Conservation (phyloP, 1,140 invertebrate genomes). For the Tetramorium simillimum region DNA sequence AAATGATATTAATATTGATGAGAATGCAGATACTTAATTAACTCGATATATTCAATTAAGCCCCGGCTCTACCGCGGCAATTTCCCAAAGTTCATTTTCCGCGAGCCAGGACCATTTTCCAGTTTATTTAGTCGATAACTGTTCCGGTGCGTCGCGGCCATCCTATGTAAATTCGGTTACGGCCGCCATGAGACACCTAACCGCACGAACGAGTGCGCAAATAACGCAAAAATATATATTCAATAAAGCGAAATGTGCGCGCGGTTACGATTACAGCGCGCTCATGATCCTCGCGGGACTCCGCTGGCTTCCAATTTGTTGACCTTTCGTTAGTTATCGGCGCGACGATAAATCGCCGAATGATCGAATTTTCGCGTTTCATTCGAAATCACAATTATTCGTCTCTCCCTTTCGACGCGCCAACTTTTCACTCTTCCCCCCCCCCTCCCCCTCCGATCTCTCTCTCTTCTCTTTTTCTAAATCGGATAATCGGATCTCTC, state of each 20-base stretch:
- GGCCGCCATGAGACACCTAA: slow-evolving; percentile 45
- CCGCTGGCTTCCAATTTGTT: not conserved
- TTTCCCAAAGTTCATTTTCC: slow-evolving; percentile 59
- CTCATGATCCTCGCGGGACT: not conserved
- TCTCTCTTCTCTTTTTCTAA: not conserved
- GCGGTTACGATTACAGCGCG: not conserved
- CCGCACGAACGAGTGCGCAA: slow-evolving; percentile 43
- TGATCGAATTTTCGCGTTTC: not conserved
- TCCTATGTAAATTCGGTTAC: slow-evolving; percentile 52
- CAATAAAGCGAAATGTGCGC: slow-evolving; percentile 8
- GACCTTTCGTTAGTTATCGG: not conserved
- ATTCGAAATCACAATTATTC: not conserved
- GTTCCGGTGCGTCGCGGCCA: slow-evolving; percentile 41
- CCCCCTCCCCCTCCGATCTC: no score
- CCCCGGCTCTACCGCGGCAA: slow-evolving; percentile 29
- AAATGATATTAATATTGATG: slow-evolving; percentile 61
- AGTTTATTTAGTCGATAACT: slow-evolving; percentile 56
- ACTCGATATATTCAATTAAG: slow-evolving; percentile 56
- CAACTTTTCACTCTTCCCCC: not conserved
- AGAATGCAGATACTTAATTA: slow-evolving; percentile 58
- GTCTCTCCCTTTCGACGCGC: not conserved
- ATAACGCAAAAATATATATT: slow-evolving; percentile 45
- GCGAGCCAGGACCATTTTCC: slow-evolving; percentile 44
- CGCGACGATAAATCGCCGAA: not conserved
- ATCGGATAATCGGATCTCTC: not conserved